phyloP scores from a whole-genome alignment of 2,888 invertebrate species.

The Cinara cedri region DNA sequence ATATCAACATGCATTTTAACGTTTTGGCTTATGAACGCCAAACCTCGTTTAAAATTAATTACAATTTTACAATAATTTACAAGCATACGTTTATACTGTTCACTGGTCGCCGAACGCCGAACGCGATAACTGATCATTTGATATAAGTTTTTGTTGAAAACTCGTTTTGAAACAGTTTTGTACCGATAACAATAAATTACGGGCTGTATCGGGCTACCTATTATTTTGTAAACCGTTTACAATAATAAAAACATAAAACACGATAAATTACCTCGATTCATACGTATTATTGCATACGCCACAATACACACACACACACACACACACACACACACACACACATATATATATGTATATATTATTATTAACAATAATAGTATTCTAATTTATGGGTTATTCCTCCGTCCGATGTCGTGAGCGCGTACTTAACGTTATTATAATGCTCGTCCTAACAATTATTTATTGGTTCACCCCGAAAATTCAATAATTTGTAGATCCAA shows the following conservation, averaged over 20 bases:
- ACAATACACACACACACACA: too few species aligned
- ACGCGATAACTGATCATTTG: slow-evolving; percentile 9
- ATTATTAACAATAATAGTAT: slow-evolving; percentile 16
- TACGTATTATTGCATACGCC: too few species aligned
- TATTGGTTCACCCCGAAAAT: slow-evolving; percentile 28
- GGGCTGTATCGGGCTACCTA: too few species aligned
- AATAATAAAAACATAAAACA: slow-evolving; percentile 32
- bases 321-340: too few species aligned
- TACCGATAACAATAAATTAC: slow-evolving; percentile 32
- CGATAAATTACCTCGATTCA: slow-evolving; percentile 27
- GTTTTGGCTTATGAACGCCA: too few species aligned
- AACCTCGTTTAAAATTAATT: too few species aligned
- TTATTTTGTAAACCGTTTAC: slow-evolving; percentile 17
- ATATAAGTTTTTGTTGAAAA: background rate
- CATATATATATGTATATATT: too few species aligned
- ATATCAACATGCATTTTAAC: too few species aligned
- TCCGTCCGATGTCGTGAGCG: background rate
- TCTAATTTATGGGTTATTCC: slow-evolving; percentile 25
- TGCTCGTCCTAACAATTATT: slow-evolving; percentile 26
- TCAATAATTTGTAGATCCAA: slow-evolving; percentile 24
- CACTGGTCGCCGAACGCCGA: background rate
- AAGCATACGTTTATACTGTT: background rate
- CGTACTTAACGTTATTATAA: slow-evolving; percentile 3
- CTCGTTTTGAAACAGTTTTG: slow-evolving; percentile 9
- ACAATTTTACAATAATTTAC: too few species aligned